phyloP scores from a whole-genome alignment of 2,113 vertebrate species.

The Charadrius vociferus region DNA sequence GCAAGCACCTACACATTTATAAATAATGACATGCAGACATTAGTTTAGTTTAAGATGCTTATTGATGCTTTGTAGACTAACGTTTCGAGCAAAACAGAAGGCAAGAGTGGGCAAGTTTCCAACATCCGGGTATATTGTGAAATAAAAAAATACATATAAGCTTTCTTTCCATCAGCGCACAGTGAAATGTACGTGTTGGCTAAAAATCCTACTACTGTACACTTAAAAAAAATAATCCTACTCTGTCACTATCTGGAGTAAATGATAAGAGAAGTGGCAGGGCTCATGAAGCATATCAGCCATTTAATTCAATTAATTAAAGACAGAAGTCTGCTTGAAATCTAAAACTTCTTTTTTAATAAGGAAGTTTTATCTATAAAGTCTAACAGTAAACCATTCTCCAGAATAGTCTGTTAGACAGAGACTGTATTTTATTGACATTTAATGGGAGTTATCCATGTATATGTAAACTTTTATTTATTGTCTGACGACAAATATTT shows the following conservation, averaged over 20 bases:
- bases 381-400: background rate
- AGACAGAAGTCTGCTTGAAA: background rate
- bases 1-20: background rate
- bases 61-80: background rate
- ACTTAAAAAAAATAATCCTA: background rate
- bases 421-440: background rate
- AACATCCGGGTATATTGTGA: background rate
- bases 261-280: background rate
- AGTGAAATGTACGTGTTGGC: background rate
- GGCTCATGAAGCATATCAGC: background rate
- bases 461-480: background rate
- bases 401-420: background rate
- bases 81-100: constrained; percentile 12
- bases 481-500: background rate
- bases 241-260: background rate
- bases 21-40: background rate
- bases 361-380: background rate
- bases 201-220: background rate
- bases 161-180: background rate
- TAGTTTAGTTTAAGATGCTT: background rate
- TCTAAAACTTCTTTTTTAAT: background rate
- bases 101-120: constrained; percentile 5
- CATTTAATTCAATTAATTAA: background rate
- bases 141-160: background rate
- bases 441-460: background rate